Evolutionary conservation across 2,113 vertebrate genomes (phyloP).

Genomic region (Rallus limicola): DNA sequence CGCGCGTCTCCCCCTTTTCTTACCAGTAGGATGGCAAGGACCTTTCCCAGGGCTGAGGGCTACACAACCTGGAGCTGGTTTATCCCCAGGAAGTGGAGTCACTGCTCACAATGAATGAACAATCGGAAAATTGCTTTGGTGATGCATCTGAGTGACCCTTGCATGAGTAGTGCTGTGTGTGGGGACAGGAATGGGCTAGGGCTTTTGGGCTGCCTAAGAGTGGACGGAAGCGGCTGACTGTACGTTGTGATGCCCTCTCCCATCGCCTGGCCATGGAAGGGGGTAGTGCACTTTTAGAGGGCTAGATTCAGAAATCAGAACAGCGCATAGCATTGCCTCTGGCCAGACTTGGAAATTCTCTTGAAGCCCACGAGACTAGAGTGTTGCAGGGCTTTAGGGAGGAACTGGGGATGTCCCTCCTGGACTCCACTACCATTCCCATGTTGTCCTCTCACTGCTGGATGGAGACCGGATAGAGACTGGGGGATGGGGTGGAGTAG

Average conservation of each 20-base stretch:
- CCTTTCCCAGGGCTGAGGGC: neutral
- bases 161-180: neutral
- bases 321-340: neutral
- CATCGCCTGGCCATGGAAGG: neutral
- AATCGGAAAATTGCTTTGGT: neutral
- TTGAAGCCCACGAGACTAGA: neutral
- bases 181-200: neutral
- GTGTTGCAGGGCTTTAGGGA: neutral
- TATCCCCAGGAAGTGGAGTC: neutral
- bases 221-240: neutral
- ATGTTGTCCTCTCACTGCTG: constrained; percentile 5
- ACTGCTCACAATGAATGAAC: constrained; percentile 45
- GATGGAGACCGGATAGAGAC: neutral
- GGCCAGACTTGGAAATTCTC: neutral
- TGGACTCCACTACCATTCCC: neutral
- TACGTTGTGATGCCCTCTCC: neutral
- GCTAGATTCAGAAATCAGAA: neutral
- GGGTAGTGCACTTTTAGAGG: neutral
- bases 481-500: neutral
- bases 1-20: neutral
- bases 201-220: neutral
- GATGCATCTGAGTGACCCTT: constrained; percentile 3
- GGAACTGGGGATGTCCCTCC: neutral
- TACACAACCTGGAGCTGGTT: constrained; percentile 12
- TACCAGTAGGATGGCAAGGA: neutral